Evolutionary conservation across 2,888 invertebrate species (phyloP).

Genomic region (Stenotaenia linearis): DNA sequence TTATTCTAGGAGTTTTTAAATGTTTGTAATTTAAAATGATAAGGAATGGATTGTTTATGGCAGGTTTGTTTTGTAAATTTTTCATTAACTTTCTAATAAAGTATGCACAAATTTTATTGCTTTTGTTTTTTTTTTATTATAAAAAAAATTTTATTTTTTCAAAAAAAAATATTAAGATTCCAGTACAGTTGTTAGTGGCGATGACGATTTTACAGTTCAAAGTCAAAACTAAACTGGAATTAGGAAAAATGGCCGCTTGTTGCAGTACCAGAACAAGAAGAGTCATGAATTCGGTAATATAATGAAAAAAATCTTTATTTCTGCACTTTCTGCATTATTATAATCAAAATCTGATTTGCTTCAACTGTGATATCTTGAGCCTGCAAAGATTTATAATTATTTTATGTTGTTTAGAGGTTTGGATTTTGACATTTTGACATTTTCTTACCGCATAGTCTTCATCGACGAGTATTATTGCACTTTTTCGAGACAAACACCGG

Average conservation of each 20-base stretch:
- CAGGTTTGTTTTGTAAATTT: neutral
- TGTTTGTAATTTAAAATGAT: neutral
- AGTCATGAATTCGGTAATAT: too few relatives aligned
- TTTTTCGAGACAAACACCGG: neutral
- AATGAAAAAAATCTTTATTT: neutral
- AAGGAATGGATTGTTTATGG: neutral
- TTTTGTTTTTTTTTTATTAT: too few relatives aligned
- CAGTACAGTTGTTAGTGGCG: too few relatives aligned
- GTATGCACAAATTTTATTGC: neutral
- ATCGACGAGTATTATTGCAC: neutral
- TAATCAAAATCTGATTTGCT: neutral
- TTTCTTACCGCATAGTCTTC: neutral
- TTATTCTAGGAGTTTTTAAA: too few relatives aligned
- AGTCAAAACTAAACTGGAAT: neutral
- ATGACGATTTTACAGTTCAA: too few relatives aligned
- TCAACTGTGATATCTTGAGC: neutral
- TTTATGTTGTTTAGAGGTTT: neutral
- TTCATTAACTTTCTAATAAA: neutral
- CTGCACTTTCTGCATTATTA: neutral
- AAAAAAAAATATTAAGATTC: too few relatives aligned
- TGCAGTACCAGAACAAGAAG: too few relatives aligned
- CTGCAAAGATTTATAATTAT: neutral
- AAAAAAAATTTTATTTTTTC: too few relatives aligned
- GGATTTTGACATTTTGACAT: neutral
- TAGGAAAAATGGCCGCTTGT: too few relatives aligned